These are phyloP conservation scores for Drosophila suzukii DNA, from an alignment of 1,140 invertebrate genomes.

Conservation along the genomic window DNA sequence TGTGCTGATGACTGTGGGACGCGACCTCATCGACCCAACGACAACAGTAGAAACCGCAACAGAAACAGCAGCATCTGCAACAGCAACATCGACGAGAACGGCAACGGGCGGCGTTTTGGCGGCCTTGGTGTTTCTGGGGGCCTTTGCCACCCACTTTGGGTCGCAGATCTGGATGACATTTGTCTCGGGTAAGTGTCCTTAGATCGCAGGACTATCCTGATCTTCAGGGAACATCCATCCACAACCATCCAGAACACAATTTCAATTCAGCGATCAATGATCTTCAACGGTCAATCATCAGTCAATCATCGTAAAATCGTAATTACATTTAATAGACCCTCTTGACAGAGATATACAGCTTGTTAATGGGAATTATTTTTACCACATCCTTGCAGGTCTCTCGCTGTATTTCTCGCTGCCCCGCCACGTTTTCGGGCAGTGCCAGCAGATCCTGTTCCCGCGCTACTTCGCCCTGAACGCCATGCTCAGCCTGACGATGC, in stretches of 20 bases:
- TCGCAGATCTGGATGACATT: constrained; percentile 96
- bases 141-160: constrained; percentile 91
- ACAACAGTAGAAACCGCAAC: constrained; percentile 56
- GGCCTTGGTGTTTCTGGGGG: constrained; percentile 89
- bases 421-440: constrained; percentile 92
- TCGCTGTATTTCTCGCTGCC: constrained; percentile 93
- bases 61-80: constrained; percentile 23
- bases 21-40: constrained; percentile 84
- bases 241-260: no score
- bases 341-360: background rate
- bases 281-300: no score
- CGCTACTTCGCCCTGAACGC: constrained; percentile 93
- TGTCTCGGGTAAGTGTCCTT: constrained; percentile 88
- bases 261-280: no score
- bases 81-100: constrained; percentile 25
- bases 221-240: background rate
- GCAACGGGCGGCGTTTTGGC: constrained; percentile 65
- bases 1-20: constrained; percentile 87
- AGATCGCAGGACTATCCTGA: background rate
- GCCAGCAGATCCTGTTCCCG: constrained; percentile 93
- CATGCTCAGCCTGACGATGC: constrained; percentile 89
- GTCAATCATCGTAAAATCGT: background rate
- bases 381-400: constrained; percentile 86
- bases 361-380: background rate
- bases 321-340: background rate